phyloP scores from a whole-genome alignment of 2,113 vertebrate genomes.

The Podiceps cristatus region DNA sequence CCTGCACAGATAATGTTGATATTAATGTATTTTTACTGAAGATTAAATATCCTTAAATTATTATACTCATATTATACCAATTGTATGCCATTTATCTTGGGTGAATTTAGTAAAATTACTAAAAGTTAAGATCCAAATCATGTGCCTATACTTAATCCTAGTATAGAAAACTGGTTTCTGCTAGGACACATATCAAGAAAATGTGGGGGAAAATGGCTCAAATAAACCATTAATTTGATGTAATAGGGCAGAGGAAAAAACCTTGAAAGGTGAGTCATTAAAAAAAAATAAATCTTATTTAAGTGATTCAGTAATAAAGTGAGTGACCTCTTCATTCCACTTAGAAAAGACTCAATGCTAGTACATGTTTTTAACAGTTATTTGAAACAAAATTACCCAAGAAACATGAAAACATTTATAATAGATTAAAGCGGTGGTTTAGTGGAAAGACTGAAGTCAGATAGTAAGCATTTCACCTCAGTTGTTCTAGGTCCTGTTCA shows the following conservation, averaged over 20 bases:
- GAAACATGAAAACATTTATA: background rate
- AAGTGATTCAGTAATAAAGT: background rate
- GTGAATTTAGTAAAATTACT: background rate
- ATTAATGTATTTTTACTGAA: background rate
- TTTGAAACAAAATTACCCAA: background rate
- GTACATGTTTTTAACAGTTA: background rate
- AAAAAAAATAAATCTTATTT: background rate
- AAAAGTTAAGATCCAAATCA: background rate
- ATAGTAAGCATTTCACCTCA: background rate
- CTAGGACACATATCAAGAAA: background rate
- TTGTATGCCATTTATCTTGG: background rate
- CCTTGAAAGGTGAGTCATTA: background rate
- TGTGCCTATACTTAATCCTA: background rate
- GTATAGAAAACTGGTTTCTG: background rate
- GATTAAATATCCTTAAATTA: background rate
- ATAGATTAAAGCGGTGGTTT: background rate
- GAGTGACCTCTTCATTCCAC: background rate
- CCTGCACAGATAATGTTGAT: background rate
- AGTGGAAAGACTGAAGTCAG: background rate
- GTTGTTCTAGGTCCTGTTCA: rapidly evolving
- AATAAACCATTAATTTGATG: background rate
- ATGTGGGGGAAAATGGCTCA: rapidly evolving
- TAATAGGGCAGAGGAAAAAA: background rate
- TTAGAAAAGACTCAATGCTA: background rate
- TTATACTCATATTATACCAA: background rate